phyloP scores from a whole-genome alignment of 2,797 vertebrate species.

The Euthynnus affinis region DNA sequence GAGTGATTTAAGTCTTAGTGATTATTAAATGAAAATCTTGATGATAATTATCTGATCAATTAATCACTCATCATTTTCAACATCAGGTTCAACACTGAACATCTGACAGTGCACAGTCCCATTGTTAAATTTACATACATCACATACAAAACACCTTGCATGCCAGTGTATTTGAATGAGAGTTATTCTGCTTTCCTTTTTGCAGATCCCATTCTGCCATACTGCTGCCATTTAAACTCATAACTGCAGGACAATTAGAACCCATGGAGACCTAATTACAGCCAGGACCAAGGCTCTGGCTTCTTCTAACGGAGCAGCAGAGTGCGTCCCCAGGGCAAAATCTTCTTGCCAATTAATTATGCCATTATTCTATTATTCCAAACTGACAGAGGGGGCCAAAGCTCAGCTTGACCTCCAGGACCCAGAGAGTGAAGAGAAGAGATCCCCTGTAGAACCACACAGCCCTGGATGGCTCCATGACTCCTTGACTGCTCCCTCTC shows the following conservation, averaged over 20 bases:
- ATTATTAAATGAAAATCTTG: too few relatives aligned
- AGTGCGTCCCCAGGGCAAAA: conserved; percentile 74
- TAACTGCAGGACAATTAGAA: conserved; percentile 82
- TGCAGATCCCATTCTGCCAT: conserved; percentile 55
- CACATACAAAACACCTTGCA: conserved; percentile 20
- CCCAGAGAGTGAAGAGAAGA: conserved; percentile 55
- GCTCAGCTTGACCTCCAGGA: conserved; percentile 73
- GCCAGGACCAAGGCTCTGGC: conserved; percentile 66
- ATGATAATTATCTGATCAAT: not conserved
- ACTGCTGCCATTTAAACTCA: conserved; percentile 66
- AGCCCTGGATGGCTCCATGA: conserved; percentile 54
- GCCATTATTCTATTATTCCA: conserved; percentile 85
- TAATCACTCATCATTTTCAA: not conserved
- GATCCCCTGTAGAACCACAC: conserved; percentile 52
- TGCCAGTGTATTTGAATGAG: not conserved
- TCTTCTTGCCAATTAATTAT: conserved; percentile 83
- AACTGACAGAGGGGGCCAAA: conserved; percentile 60
- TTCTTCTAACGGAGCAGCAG: conserved; percentile 74
- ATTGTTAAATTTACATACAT: not conserved
- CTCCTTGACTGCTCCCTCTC: conserved; percentile 43
- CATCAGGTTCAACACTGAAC: not conserved
- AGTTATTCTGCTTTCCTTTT: conserved; percentile 25
- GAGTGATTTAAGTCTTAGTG: too few relatives aligned
- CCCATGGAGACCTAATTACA: conserved; percentile 85
- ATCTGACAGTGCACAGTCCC: not conserved